A percentile compares a stretch with the other conserved stretches of the same genome.
These are phyloP conservation scores for Arothron firmamentum DNA, from an alignment of 2,113 vertebrate genomes.

Conservation along the genomic window DNA sequence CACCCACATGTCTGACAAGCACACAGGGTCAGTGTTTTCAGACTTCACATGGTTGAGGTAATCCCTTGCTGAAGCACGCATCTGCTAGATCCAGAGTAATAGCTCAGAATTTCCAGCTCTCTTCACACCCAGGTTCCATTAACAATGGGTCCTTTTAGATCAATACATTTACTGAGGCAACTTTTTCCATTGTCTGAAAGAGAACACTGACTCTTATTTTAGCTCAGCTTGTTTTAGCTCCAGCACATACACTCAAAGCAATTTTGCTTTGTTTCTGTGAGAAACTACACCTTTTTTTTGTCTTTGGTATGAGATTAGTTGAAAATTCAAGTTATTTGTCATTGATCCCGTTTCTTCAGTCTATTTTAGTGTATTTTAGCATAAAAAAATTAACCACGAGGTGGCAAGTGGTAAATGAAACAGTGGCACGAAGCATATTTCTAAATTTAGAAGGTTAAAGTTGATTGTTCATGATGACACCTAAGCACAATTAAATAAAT, in stretches of 20 bases:
- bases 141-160: not conserved
- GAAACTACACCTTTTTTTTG: constrained; percentile 8
- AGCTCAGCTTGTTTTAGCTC: not conserved
- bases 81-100: no score
- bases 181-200: not conserved
- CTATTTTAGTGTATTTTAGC: constrained; percentile 51
- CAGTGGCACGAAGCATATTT: constrained; percentile 49
- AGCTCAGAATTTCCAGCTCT: not conserved
- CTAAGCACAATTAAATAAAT: constrained; percentile 8
- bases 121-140: not conserved
- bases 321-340: constrained; percentile 31
- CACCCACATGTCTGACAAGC: no score
- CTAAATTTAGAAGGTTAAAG: constrained; percentile 57
- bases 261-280: constrained; percentile 6
- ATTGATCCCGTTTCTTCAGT: constrained; percentile 22
- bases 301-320: constrained; percentile 32
- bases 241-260: constrained; percentile 5
- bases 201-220: not conserved
- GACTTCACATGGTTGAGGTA: no score
- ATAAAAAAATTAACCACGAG: constrained; percentile 41
- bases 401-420: constrained; percentile 56
- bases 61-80: no score
- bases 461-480: constrained; percentile 50
- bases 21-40: no score
- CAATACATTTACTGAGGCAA: not conserved